These are phyloP conservation scores for Ischnus inquisitorius DNA, from an alignment of 2,888 invertebrate genomes.

Conservation along the genomic window DNA sequence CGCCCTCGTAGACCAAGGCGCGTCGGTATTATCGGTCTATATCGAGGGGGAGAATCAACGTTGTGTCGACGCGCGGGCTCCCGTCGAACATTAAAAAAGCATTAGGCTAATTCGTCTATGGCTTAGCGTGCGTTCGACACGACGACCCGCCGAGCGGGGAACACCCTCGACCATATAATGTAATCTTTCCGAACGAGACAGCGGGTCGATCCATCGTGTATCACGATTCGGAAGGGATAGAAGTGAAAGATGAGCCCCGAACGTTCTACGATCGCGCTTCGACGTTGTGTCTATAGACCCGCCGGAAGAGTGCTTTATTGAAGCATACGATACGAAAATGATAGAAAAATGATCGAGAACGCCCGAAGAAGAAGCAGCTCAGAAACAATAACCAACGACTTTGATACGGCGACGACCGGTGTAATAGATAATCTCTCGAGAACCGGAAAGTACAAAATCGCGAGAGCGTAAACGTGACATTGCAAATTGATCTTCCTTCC, in stretches of 20 bases:
- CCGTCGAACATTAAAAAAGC: constrained; percentile 70
- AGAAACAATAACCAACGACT: background rate
- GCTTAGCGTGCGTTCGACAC: background rate
- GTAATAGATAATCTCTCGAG: constrained; percentile 26
- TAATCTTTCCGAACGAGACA: constrained; percentile 41
- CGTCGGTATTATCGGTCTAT: constrained; percentile 1
- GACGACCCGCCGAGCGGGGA: constrained; percentile 10
- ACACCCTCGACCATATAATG: constrained; percentile 28
- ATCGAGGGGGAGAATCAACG: constrained; percentile 19
- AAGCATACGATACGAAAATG: constrained; percentile 21
- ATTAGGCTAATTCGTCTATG: constrained; percentile 68
- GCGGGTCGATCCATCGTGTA: constrained; percentile 35
- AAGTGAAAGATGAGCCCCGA: background rate
- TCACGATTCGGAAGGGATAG: constrained; percentile 1
- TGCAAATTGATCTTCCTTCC: constrained; percentile 46
- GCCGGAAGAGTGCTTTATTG: constrained; percentile 12
- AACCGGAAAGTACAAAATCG: constrained; percentile 12
- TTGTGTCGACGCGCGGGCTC: constrained; percentile 17
- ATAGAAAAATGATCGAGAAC: constrained; percentile 24
- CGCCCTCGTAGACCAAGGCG: constrained; percentile 27
- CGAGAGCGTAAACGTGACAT: constrained; percentile 45
- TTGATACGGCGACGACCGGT: background rate
- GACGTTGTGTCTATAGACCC: background rate
- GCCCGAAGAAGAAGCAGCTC: constrained; percentile 3
- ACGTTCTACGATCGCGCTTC: constrained; percentile 25